These are phyloP conservation scores for Tachypleus tridentatus DNA, from an alignment of 1,140 invertebrate genomes.

Conservation along the genomic window DNA sequence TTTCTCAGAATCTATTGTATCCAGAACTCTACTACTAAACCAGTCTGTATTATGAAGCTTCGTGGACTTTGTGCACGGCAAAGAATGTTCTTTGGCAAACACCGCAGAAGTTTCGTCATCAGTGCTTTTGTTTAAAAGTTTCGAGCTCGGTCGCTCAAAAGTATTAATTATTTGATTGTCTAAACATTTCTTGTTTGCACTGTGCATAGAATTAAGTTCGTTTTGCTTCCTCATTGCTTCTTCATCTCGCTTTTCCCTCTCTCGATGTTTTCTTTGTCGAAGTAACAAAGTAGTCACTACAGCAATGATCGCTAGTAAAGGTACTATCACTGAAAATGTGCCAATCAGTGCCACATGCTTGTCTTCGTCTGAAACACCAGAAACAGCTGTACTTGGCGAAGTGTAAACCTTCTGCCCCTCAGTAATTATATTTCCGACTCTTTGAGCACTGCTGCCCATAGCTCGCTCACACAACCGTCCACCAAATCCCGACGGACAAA, in stretches of 20 bases:
- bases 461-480: conserved; percentile 68
- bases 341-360: conserved; percentile 69
- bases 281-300: conserved; percentile 63
- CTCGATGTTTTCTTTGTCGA: conserved; percentile 58
- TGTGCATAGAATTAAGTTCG: conserved; percentile 70
- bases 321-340: conserved; percentile 63
- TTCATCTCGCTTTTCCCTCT: conserved; percentile 80
- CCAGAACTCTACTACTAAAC: conserved; percentile 19
- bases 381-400: conserved; percentile 40
- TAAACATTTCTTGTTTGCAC: conserved; percentile 31
- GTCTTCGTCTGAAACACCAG: conserved; percentile 11
- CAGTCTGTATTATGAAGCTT: conserved; percentile 20
- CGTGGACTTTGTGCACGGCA: conserved; percentile 14
- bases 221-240: conserved; percentile 70
- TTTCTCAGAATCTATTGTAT: conserved; percentile 15
- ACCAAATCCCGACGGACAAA: conserved; percentile 61
- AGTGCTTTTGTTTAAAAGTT: conserved; percentile 14
- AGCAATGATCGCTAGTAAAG: conserved; percentile 43
- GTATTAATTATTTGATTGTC: conserved; percentile 22
- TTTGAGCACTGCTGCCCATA: conserved; percentile 34
- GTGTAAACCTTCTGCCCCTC: conserved; percentile 26
- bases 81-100: neutral
- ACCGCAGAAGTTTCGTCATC: conserved; percentile 12
- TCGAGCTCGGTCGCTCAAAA: conserved; percentile 10
- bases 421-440: conserved; percentile 40